Base-by-base conservation (phyloP, 2,113 vertebrate species). In the Tretioscincus oriximinensis region DNA sequence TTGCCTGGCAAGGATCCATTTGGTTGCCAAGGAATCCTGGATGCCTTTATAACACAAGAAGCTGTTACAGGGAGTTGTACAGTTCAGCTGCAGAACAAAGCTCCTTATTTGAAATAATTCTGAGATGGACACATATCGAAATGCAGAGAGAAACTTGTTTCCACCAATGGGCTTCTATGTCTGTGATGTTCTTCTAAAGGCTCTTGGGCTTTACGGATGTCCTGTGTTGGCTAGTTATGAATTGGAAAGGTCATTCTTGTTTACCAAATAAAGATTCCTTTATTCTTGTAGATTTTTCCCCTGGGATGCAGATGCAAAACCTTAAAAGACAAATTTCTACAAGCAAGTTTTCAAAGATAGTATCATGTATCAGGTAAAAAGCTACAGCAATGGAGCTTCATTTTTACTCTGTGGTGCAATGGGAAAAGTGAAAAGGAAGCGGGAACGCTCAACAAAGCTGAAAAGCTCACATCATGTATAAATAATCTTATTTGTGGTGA, bases 81-180 rank as follows among this genome's bases (percentile, higher is more conserved):
- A 77, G 74, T 76, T 82, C 51, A 63, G 73, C 73, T 82, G 47
- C 65, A 60, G 67, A 85, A 81, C 78, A 81, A 81, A 77, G 73
- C 26, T 63, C 26, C 68, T 81, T 73, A 67, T 41, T 81, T 31
- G 47, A 60, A 76, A 49, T n/a, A 61, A 65, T 77, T 67, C 60
- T 58, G 47, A 72, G 21, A 35, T 61, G 61, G 31, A 47, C 41
- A 41, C 67, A 35, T 60, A 71, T 16, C 18, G 71, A 65, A 45
- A 81, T 14, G 35, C 29, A 72, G 0, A 77, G 47, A 67, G 60
- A 26, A 26, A 26, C n/a, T 31, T 24, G 78, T 49, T 60, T 54
- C 77, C 60, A 80, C 14, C n/a, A 18, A 58, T 65, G 58, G 72
- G 10, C 58, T 54, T 28, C 58, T 54, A 31, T 28, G 47, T 67